Base-by-base conservation (phyloP, 2,888 invertebrate genomes). In the Venusia cambrica region DNA sequence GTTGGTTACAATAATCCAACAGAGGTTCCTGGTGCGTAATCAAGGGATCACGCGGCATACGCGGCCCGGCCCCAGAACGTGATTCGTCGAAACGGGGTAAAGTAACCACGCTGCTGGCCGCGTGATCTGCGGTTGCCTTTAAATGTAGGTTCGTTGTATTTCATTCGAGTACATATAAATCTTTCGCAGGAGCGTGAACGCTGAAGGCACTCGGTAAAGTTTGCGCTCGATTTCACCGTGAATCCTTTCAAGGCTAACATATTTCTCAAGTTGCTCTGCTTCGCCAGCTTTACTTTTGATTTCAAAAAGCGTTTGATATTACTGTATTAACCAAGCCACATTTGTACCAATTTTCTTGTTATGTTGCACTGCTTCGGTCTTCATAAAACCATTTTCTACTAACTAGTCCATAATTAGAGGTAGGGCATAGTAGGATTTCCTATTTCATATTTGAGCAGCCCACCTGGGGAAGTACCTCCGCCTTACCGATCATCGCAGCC, bases 51-150 rank as follows among this genome's bases (percentile, higher is more conserved):
- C 65, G 62, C 49, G 62, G 52, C 54, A 26, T 21, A 22, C 24
- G 28, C 39, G 34, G 34, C 39, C n/a, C 44, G 51, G 47, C 45
- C 43, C 32, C 18, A 11, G 17, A 69, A 66, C 71, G 68, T 67
- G 73, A 63, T 48, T 54, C 50, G 49, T 52, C 54, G 54, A 62
- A 69, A 65, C 54, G 50, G 61, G 56, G 54, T 55, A 56, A 54
- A 53, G 49, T 48, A 51, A 57, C 59, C 58, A 62, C 62, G 58
- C 36, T 52, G 27, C 32, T 14, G 17, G 66, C 65, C 71, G 51
- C 69, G 70, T 71, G 69, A 62, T 56, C 48, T 58, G 57, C 44
- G 58, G 49, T 57, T 48, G 48, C 46, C 45, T 58, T 52, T 39
- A 44, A 41, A 48, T 48, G 48, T 48, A 42, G 28, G 48, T 48